A percentile compares a stretch with the other conserved stretches of the same genome.
Evolutionary conservation across 2,888 invertebrate species (phyloP).

Genomic region (Folsomia manolachei): DNA sequence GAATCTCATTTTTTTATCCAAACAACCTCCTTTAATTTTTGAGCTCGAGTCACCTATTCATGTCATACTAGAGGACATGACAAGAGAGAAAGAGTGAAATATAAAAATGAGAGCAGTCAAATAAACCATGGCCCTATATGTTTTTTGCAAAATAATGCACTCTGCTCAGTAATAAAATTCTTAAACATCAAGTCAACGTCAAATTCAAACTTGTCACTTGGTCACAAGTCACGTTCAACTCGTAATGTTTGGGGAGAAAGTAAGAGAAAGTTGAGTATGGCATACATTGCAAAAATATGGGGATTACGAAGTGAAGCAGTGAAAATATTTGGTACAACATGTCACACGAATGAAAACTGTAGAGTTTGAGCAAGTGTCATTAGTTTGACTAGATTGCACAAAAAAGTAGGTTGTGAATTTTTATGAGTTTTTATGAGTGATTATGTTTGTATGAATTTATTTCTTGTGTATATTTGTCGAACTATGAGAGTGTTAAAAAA

Average conservation of each 20-base stretch:
- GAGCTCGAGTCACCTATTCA: not conserved
- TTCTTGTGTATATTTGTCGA: no score
- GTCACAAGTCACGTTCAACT: not conserved
- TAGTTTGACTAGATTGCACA: no score
- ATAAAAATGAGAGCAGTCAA: slow-evolving; percentile 8
- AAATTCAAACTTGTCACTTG: not conserved
- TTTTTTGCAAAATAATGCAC: slow-evolving; percentile 1
- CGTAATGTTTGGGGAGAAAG: no score
- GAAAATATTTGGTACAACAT: not conserved
- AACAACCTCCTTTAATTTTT: not conserved
- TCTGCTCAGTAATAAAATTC: not conserved
- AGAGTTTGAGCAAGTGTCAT: not conserved
- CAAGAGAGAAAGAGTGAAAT: not conserved
- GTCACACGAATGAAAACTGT: not conserved
- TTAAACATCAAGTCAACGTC: not conserved
- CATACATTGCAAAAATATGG: not conserved
- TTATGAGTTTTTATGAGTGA: no score
- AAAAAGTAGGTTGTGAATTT: not conserved
- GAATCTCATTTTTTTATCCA: slow-evolving; percentile 7
- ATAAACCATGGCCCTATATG: not conserved
- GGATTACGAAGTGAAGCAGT: not conserved
- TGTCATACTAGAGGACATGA: not conserved
- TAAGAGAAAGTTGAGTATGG: not conserved
- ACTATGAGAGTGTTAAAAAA: no score
- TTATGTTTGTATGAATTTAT: no score